Evolutionary conservation across 2,113 vertebrate genomes (phyloP).

Genomic region (Channa maculata): DNA sequence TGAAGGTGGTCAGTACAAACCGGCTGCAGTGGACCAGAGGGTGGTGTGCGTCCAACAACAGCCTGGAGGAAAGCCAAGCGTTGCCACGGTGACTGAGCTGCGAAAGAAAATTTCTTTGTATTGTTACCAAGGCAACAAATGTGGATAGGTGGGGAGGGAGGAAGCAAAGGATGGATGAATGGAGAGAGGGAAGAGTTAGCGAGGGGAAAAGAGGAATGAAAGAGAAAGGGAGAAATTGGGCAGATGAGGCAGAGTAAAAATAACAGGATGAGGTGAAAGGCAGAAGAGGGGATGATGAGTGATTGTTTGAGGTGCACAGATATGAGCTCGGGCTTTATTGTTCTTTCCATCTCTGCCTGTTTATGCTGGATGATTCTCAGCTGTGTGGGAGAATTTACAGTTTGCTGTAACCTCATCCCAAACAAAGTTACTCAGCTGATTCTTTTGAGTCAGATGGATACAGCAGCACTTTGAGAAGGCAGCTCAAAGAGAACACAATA

Average conservation of each 20-base stretch:
- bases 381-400: conserved; percentile 66
- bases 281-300: conserved; percentile 20
- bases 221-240: neutral
- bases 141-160: conserved; percentile 55
- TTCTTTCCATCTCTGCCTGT: conserved; percentile 52
- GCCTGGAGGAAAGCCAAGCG: conserved; percentile 79
- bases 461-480: conserved; percentile 27
- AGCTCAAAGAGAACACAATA: conserved; percentile 41
- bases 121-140: conserved; percentile 83
- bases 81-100: conserved; percentile 80
- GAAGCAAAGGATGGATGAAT: conserved; percentile 26
- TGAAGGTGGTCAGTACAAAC: conserved; percentile 34
- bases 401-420: conserved; percentile 69
- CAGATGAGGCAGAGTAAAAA: neutral
- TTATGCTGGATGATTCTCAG: conserved; percentile 55
- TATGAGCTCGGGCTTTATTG: conserved; percentile 36
- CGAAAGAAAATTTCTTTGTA: conserved; percentile 78
- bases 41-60: conserved; percentile 63
- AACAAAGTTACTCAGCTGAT: conserved; percentile 79
- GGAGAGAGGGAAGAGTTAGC: neutral
- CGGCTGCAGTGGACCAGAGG: conserved; percentile 50
- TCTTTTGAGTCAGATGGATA: conserved; percentile 56
- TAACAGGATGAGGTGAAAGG: conserved; percentile 12
- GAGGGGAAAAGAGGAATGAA: conserved; percentile 16
- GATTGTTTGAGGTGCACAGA: conserved; percentile 26